Conservation (phyloP, 2,888 invertebrate genomes). For the Caenorhabditis sp. region DNA sequence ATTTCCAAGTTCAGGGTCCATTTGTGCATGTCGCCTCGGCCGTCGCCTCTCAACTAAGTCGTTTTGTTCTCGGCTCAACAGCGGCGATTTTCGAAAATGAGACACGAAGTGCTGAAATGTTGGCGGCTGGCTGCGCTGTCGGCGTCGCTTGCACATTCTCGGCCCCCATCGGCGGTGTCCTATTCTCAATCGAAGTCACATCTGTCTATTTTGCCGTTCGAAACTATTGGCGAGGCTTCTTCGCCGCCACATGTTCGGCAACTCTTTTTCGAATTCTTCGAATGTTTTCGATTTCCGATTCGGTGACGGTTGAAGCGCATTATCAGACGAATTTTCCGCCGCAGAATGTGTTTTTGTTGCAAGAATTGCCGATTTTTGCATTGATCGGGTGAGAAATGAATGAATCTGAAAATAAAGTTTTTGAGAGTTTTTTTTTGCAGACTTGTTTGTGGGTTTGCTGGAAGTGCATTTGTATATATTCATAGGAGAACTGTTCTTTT, state of each 20-base stretch:
- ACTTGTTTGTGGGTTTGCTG: constrained; percentile 61
- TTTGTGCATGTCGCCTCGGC: constrained; percentile 98
- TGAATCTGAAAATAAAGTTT: background rate
- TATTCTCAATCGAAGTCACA: constrained; percentile 98
- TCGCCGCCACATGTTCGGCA: constrained; percentile 95
- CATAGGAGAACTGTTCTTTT: constrained; percentile 64
- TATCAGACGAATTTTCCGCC: constrained; percentile 81
- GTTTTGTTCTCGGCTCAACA: constrained; percentile 79
- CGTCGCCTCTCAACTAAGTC: constrained; percentile 89
- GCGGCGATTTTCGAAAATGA: constrained; percentile 62
- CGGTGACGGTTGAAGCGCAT: constrained; percentile 89
- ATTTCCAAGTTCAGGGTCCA: constrained; percentile 78
- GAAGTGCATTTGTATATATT: constrained; percentile 61
- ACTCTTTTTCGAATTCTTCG: constrained; percentile 83
- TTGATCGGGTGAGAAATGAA: constrained; percentile 80
- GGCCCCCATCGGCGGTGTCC: constrained; percentile 93
- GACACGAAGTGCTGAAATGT: constrained; percentile 83
- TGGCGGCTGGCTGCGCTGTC: constrained; percentile 96
- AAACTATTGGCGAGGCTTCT: constrained; percentile 98
- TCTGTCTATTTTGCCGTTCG: constrained; percentile 97
- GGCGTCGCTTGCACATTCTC: constrained; percentile 93
- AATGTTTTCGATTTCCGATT: constrained; percentile 31
- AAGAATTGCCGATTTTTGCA: constrained; percentile 91
- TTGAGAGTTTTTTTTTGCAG: constrained; percentile 34
- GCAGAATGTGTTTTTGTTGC: constrained; percentile 90